Evolutionary conservation across 1,140 invertebrate genomes (phyloP).

Genomic region (Bursaphelenchus mucronatus): DNA sequence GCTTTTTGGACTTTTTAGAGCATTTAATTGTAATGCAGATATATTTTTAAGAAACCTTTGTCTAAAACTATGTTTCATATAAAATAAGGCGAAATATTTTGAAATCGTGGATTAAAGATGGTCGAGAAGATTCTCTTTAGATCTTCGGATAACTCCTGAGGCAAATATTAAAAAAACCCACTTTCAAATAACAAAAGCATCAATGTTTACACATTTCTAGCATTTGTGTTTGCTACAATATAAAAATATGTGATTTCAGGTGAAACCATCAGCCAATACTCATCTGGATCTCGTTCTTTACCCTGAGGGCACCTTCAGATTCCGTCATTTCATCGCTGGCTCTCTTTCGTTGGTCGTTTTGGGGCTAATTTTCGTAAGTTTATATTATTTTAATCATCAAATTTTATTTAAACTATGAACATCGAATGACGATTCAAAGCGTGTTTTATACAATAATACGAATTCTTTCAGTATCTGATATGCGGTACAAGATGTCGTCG

Average conservation of each 20-base stretch:
- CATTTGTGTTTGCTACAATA: too few relatives aligned
- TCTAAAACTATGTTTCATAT: too few relatives aligned
- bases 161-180: too few relatives aligned
- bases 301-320: constrained; percentile 11
- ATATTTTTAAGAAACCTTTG: too few relatives aligned
- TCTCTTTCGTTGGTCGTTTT: constrained; percentile 32
- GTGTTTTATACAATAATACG: not conserved
- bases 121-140: too few relatives aligned
- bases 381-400: not conserved
- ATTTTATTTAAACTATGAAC: constrained; percentile 30
- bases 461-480: constrained; percentile 29
- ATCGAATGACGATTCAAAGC: not conserved
- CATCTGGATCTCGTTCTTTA: constrained; percentile 21
- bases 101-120: too few relatives aligned
- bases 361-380: constrained; percentile 31
- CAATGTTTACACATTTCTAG: too few relatives aligned
- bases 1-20: too few relatives aligned
- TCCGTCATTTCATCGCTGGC: constrained; percentile 20
- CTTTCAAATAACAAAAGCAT: too few relatives aligned
- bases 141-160: too few relatives aligned
- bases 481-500: constrained; percentile 19
- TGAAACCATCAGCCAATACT: constrained; percentile 21
- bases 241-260: not conserved
- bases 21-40: too few relatives aligned
- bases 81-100: too few relatives aligned